These are phyloP conservation scores for Ischnura elegans DNA, from an alignment of 2,888 invertebrate genomes.

Conservation along the genomic window DNA sequence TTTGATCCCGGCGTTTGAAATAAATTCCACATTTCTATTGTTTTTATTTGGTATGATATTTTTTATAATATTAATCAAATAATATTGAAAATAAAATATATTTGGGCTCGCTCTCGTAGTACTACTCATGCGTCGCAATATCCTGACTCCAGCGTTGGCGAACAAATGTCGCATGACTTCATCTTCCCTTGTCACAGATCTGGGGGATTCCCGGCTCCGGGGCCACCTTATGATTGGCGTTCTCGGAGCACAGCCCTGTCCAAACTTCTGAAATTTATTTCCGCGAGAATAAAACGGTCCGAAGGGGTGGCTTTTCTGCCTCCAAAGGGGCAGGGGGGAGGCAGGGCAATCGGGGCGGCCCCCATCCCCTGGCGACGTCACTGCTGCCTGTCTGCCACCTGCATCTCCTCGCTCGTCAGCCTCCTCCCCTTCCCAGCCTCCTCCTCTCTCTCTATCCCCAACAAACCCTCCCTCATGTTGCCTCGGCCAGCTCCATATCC, in stretches of 20 bases:
- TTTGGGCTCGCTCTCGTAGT: no score
- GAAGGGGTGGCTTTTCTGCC: not conserved
- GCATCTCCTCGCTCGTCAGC: slow-evolving; percentile 55
- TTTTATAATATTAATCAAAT: no score
- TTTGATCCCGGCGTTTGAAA: no score
- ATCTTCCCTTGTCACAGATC: not conserved
- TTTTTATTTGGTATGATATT: no score
- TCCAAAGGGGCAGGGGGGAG: no score
- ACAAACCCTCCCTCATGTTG: not conserved
- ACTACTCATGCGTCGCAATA: not conserved
- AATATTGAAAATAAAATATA: no score
- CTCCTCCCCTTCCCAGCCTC: not conserved
- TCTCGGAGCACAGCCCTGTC: not conserved
- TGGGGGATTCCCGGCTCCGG: not conserved
- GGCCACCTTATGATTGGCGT: not conserved
- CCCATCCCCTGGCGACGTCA: not conserved
- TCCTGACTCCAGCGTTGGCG: not conserved
- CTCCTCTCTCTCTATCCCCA: not conserved
- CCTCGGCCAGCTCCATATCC: not conserved
- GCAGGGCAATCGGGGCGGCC: not conserved
- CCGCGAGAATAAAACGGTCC: slow-evolving; percentile 25
- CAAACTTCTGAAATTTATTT: slow-evolving; percentile 1
- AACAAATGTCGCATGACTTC: not conserved
- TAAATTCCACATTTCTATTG: no score
- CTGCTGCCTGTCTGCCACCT: slow-evolving; percentile 42